These are phyloP conservation scores for Drosophila prosaltans DNA, from an alignment of 1,140 invertebrate genomes.

Conservation along the genomic window DNA sequence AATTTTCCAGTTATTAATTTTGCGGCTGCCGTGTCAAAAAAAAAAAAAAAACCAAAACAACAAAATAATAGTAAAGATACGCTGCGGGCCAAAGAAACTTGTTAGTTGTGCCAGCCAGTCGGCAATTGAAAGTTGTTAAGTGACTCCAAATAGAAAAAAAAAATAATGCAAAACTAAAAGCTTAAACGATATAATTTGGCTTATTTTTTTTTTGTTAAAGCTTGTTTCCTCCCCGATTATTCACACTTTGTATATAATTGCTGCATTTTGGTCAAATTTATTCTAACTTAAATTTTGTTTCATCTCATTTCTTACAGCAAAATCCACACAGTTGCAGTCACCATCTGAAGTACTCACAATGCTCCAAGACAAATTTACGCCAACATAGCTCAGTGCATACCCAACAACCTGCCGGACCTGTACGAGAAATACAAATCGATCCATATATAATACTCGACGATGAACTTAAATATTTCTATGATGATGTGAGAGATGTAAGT, in stretches of 20 bases:
- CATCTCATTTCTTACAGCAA: constrained; percentile 32
- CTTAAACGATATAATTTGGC: constrained; percentile 5
- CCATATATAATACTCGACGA: constrained; percentile 93
- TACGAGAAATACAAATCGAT: constrained; percentile 91
- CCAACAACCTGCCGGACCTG: constrained; percentile 88
- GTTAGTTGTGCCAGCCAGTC: constrained; percentile 55
- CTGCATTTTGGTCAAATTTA: constrained; percentile 39
- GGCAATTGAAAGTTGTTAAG: constrained; percentile 78
- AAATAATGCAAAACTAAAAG: neutral
- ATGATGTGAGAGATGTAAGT: constrained; percentile 91
- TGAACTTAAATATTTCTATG: constrained; percentile 92
- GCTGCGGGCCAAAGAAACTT: constrained; percentile 51
- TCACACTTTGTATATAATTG: constrained; percentile 68
- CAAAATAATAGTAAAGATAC: constrained; percentile 25
- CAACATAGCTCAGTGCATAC: constrained; percentile 86
- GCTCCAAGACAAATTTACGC: constrained; percentile 38
- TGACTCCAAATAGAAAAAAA: constrained; percentile 42
- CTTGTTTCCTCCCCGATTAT: constrained; percentile 53
- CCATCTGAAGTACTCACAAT: constrained; percentile 38
- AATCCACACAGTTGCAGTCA: constrained; percentile 55
- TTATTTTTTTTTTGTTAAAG: neutral
- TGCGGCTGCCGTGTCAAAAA: constrained; percentile 37
- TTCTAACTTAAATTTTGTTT: constrained; percentile 31
- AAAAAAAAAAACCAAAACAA: constrained; percentile 26
- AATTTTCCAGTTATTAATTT: constrained; percentile 77